Conservation (phyloP, 2,113 vertebrate genomes). For the Anser brachyrhynchus region DNA sequence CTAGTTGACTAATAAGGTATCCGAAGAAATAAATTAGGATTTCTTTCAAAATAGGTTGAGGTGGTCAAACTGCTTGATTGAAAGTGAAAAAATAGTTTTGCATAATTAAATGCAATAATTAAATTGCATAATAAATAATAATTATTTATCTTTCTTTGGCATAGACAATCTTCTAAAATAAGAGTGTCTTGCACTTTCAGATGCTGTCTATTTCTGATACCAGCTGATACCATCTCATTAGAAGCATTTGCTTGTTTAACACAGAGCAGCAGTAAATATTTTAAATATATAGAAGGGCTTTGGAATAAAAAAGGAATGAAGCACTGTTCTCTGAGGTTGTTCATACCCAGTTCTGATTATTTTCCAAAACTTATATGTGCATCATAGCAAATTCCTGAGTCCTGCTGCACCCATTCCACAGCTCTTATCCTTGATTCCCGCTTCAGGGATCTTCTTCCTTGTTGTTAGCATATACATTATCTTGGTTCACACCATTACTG, state of each 20-base stretch:
- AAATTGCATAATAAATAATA: too few species aligned
- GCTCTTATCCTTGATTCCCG: rapidly evolving
- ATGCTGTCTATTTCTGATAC: neutral
- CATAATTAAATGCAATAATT: neutral
- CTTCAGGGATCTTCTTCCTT: neutral
- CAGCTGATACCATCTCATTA: neutral
- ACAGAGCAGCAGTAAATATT: neutral
- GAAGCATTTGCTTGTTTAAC: neutral
- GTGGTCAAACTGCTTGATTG: neutral
- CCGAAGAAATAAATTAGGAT: neutral
- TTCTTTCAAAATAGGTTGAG: neutral
- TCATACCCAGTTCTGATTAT: neutral
- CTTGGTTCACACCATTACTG: neutral
- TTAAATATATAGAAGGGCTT: neutral
- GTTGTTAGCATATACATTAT: neutral
- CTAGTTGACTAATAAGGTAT: neutral
- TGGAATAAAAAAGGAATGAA: neutral
- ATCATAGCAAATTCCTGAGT: neutral
- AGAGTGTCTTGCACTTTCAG: neutral
- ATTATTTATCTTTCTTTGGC: neutral
- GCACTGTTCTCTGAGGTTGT: neutral
- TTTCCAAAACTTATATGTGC: neutral
- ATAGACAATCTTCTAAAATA: neutral
- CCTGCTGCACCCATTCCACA: neutral
- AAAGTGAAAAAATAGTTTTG: neutral